These are phyloP conservation scores for Anas platyrhynchos DNA, from an alignment of 2,113 vertebrate genomes.

Conservation along the genomic window DNA sequence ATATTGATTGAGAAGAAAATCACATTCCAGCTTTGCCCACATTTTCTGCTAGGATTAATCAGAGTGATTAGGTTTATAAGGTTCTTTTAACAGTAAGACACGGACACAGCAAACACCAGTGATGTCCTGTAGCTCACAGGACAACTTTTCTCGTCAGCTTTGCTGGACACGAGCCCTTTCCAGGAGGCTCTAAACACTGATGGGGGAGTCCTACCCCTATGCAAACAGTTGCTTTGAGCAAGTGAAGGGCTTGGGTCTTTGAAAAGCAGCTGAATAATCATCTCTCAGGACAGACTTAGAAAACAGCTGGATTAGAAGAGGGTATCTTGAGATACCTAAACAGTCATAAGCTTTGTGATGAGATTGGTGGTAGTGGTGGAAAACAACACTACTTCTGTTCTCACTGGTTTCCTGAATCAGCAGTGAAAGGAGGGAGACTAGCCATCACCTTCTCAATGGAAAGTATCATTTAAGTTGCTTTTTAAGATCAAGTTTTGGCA, in stretches of 20 bases:
- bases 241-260: neutral
- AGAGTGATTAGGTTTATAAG: conserved; percentile 29
- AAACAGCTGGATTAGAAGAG: neutral
- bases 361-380: neutral
- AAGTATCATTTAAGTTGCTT: neutral
- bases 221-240: neutral
- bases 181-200: neutral
- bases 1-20: conserved; percentile 19
- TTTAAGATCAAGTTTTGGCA: neutral
- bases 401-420: neutral
- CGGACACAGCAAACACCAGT: conserved; percentile 20
- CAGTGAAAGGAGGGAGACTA: neutral
- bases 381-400: neutral
- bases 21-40: neutral
- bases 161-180: neutral
- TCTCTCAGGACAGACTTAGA: neutral
- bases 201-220: neutral
- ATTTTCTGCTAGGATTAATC: conserved; percentile 57
- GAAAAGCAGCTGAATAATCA: neutral
- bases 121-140: fast-evolving
- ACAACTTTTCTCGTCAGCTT: neutral
- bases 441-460: neutral
- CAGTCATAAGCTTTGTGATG: neutral
- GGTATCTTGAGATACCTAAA: neutral
- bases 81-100: neutral